Base-by-base conservation (phyloP, 2,113 vertebrate genomes). In the Patagioenas fasciata region DNA sequence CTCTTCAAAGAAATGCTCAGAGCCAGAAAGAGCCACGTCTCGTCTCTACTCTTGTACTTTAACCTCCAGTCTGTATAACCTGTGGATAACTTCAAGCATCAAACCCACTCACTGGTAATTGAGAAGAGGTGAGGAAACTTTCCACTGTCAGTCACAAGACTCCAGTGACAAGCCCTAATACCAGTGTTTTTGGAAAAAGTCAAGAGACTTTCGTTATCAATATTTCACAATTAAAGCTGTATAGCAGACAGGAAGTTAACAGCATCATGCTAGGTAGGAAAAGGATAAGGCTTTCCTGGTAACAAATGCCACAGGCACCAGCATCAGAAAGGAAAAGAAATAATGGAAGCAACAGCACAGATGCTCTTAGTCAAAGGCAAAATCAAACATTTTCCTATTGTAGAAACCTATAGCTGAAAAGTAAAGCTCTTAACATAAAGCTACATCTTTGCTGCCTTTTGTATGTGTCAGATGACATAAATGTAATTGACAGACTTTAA, bases 11-110 rank as follows among this genome's bases (percentile, higher is more conserved):
- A 65, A 71, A 83, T 18, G 50, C 72, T 90, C 61, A 72, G 90
- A 93, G 90, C 61, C 80, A 88, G 82, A 78, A 64, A 75, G 86
- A 47, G 10, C 9, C 32, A 47, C 2, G 6, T 81, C 69, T 93
- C 72, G 57, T 88, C 92, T 95, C 88, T 88, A 54, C 73, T 70
- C 75, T 78, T 78, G 47, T 87, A 69, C 91, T 91, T 94, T 90
- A 91, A 96, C 85, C 89, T 93, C 78, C 95, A n/a, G 31, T 80
- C 93, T 90, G 77, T 86, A 81, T 40, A 94, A 96, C 77, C 82
- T 74, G 73, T 86, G 80, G 83, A 75, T 89, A 89, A 92, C 93
- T 95, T 89, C 91, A 96, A 95, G 86, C 91, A 95, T 82, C 91
- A 94, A 94, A 96, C 80, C 69, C 53, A 42, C 85, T 80, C 82